Percentiles rank a stretch among this genome's conserved stretches.
phyloP scores from a whole-genome alignment of 2,888 invertebrate genomes.

The Hedya salicella region DNA sequence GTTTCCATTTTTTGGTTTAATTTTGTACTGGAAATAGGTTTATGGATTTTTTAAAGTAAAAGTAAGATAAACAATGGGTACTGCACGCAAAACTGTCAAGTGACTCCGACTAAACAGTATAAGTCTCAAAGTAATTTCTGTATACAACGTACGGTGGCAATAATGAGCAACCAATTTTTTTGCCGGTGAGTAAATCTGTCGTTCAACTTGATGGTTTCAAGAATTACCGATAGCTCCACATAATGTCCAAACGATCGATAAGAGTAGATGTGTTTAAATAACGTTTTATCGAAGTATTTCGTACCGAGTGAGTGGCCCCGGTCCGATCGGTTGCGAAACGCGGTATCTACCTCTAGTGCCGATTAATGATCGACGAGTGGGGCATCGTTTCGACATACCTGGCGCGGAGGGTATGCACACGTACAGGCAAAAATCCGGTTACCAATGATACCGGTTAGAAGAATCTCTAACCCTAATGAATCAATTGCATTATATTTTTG shows the following conservation, averaged over 20 bases:
- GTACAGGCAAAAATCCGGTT: slow-evolving; percentile 64
- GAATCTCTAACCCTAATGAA: slow-evolving; percentile 55
- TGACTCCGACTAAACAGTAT: too few relatives aligned
- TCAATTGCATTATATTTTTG: slow-evolving; percentile 48
- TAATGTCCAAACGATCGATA: slow-evolving; percentile 35
- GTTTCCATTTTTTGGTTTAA: too few relatives aligned
- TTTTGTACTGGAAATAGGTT: too few relatives aligned
- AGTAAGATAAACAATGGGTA: too few relatives aligned
- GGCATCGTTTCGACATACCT: slow-evolving; percentile 79
- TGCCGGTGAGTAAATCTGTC: too few relatives aligned
- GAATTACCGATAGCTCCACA: not conserved
- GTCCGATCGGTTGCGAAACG: slow-evolving; percentile 75
- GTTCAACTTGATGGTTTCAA: too few relatives aligned
- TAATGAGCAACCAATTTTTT: not conserved
- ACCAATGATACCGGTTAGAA: slow-evolving; percentile 31
- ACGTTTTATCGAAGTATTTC: slow-evolving; percentile 68
- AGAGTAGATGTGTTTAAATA: slow-evolving; percentile 61
- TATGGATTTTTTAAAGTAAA: too few relatives aligned
- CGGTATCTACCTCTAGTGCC: slow-evolving; percentile 70
- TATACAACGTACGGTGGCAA: too few relatives aligned
- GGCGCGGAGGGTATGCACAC: slow-evolving; percentile 61
- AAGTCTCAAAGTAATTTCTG: too few relatives aligned
- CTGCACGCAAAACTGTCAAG: too few relatives aligned
- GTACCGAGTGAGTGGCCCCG: slow-evolving; percentile 78
- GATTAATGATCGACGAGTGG: slow-evolving; percentile 76